Base-by-base conservation (phyloP, 2,888 invertebrate species). In the Megamerina dolium region DNA sequence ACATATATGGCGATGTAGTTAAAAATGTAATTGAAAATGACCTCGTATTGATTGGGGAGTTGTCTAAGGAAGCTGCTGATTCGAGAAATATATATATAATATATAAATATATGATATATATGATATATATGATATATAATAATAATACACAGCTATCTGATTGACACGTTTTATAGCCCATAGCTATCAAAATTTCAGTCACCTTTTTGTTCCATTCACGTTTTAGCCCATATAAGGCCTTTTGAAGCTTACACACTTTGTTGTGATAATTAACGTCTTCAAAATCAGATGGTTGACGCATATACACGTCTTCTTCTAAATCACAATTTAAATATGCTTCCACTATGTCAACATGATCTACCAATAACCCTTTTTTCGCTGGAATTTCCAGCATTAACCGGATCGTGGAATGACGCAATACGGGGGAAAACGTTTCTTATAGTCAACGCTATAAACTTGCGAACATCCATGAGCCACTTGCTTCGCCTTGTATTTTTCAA, bases 351-450 rank as follows among this genome's bases (percentile, higher is more conserved):
- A 49, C 32, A 37, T 48, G 49, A 30, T 45, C 18, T 53, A n/a
- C n/a, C n/a, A n/a, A n/a, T n/a, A n/a, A n/a, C n/a, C n/a, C n/a
- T n/a, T n/a, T n/a, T n/a, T n/a, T 16, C 17, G 41, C 45, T 21
- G 48, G 41, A 5, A 49, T 27, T 10, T 48, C 48, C 38, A 50
- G 33, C 21, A 50, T 10, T n/a, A 51, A 23, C 27, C 46, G 41
- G 10, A 51, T 51, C 3, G 43, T 48, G 27, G 50, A 34, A 26
- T 45, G 43, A 2, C 49, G 29, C 12, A 46, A 50, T 1, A 51
- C 52, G 8, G 53, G 52, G 10, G 53, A 40, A 39, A 48, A 53
- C 2, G 48, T 52, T 32, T 53, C 53, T 3, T 13, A 41, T n/a
- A n/a, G n/a, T n/a, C n/a, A n/a, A n/a, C n/a, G n/a, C n/a, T n/a